Base-by-base conservation (phyloP, 2,888 invertebrate genomes). In the Anoncus sp. region DNA sequence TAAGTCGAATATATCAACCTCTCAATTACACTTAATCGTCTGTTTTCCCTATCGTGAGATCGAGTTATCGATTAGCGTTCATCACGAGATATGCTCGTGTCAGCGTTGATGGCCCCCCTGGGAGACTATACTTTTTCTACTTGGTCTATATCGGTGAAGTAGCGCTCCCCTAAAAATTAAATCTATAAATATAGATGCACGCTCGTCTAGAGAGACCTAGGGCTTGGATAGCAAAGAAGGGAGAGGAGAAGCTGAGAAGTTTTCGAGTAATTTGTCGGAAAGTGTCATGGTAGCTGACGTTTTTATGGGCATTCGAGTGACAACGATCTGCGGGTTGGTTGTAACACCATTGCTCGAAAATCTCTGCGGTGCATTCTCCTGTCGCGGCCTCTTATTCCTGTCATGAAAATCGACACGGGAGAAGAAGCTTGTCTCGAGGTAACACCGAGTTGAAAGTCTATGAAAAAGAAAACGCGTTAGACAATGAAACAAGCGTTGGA, bases 271-370 rank as follows among this genome's bases (percentile, higher is more conserved):
- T 79, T 79, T 77, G 77, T 79, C 74, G 66, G 57, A 24, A 31
- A 60, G 70, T 77, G 74, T 77, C 77, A 74, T 49, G 45, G 38
- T 55, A 35, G 31, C 71, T 66, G 78, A 79, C 75, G 45, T 75
- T 79, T 79, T 79, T 79, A 79, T 79, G 62, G 71, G 20, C 57
- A 57, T 55, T 72, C 71, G 67, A 79, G 78, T 71, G 75, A 67
- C 78, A 75, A 75, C 78, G 67, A 43, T 49, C 35, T 38, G 22
- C 40, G 40, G 69, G 31, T 71, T 47, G 53, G 49, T 63, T 70
- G 63, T 75, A 75, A 69, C 35, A 14, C 27, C 20, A 57, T 35
- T 31, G 55, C 31, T 35, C 43, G 45, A 67, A 59, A 73, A 66
- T 66, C 31, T 57, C 47, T 12, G 12, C 35, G 14, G 16, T n/a